These are phyloP conservation scores for Pseudomyrmex cubaensis DNA, from an alignment of 1,140 invertebrate genomes.

Conservation along the genomic window DNA sequence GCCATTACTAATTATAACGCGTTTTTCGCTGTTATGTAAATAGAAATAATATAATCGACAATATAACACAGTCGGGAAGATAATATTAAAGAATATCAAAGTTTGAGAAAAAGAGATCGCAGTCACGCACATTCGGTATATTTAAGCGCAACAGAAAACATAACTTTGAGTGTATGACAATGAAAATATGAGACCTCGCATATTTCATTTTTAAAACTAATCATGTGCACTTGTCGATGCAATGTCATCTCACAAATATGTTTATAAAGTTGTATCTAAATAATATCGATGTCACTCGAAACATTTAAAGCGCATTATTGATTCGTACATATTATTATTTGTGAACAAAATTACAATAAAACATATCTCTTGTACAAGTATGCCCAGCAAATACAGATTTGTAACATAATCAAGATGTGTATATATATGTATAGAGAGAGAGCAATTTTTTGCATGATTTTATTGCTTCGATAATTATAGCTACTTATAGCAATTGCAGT, in stretches of 20 bases:
- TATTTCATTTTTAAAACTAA: slow-evolving; percentile 29
- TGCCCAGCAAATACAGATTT: too few species aligned
- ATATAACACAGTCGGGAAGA: slow-evolving; percentile 17
- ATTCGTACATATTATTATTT: slow-evolving; percentile 1
- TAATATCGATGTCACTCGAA: slow-evolving; percentile 34
- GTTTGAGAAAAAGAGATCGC: slow-evolving; percentile 5
- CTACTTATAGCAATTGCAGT: too few species aligned
- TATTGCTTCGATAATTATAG: too few species aligned
- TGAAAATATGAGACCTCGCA: slow-evolving; percentile 38
- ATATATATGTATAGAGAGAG: too few species aligned
- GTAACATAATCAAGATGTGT: too few species aligned
- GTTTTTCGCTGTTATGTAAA: slow-evolving; percentile 8
- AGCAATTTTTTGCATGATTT: too few species aligned
- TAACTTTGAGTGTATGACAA: slow-evolving; percentile 17
- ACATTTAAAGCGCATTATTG: slow-evolving; percentile 38
- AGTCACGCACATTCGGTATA: slow-evolving; percentile 31
- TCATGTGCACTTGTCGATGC: slow-evolving; percentile 44
- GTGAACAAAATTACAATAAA: slow-evolving; percentile 34
- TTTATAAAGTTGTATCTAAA: slow-evolving; percentile 59
- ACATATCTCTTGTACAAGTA: slow-evolving; percentile 23
- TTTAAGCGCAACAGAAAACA: slow-evolving; percentile 8
- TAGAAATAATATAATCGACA: neutral
- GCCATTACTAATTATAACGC: slow-evolving; percentile 11
- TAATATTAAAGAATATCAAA: slow-evolving; percentile 26
- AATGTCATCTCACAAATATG: slow-evolving; percentile 43